Evolutionary conservation across 1,140 invertebrate species (phyloP).

Genomic region (Dinothrombium tinctorium): DNA sequence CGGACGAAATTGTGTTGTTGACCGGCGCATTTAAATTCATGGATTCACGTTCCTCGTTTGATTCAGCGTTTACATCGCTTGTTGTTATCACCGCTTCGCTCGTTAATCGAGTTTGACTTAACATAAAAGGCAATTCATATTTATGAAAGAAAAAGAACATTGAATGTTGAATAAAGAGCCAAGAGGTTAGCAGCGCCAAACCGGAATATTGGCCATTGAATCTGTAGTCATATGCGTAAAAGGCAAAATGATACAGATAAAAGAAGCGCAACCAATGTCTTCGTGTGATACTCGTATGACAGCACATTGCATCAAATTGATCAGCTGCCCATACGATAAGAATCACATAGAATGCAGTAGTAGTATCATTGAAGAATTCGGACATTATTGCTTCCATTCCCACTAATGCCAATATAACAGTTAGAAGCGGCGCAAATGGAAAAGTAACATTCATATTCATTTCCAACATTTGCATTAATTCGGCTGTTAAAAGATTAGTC

Average conservation of each 20-base stretch:
- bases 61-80: no score
- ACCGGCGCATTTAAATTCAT: no score
- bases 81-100: no score
- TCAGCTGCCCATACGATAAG: slow-evolving; percentile 96
- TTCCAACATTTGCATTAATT: slow-evolving; percentile 88
- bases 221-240: slow-evolving; percentile 98
- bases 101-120: neutral
- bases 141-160: slow-evolving; percentile 99
- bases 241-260: slow-evolving; percentile 95
- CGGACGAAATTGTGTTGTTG: no score
- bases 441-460: slow-evolving; percentile 44
- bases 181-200: slow-evolving; percentile 78
- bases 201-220: slow-evolving; percentile 97
- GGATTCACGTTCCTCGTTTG: no score
- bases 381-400: slow-evolving; percentile 99
- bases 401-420: slow-evolving; percentile 86
- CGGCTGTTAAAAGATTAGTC: slow-evolving; percentile 37
- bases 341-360: slow-evolving; percentile 96
- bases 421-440: slow-evolving; percentile 79
- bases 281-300: slow-evolving; percentile 80
- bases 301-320: slow-evolving; percentile 95
- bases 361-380: slow-evolving; percentile 96
- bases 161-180: slow-evolving; percentile 96
- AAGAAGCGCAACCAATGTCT: slow-evolving; percentile 97
- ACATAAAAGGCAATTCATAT: slow-evolving; percentile 65